These are phyloP conservation scores for Kradibia gibbosae DNA, from an alignment of 1,140 invertebrate genomes.

Conservation along the genomic window DNA sequence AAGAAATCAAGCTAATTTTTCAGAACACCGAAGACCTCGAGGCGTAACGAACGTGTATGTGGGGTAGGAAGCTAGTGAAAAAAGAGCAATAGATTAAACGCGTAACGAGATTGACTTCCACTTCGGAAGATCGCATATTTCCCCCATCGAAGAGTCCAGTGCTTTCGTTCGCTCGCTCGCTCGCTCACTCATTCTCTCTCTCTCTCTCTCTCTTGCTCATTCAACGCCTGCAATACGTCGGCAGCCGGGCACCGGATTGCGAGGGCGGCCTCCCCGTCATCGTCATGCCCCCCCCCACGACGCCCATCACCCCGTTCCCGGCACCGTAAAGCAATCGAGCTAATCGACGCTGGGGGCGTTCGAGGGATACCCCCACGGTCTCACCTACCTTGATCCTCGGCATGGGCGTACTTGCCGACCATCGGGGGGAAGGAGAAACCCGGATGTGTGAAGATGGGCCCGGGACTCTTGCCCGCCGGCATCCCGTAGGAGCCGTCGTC, in stretches of 20 bases:
- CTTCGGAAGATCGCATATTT: no score
- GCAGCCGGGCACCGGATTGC: background rate
- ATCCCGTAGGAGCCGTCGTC: constrained; percentile 70
- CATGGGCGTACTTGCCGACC: constrained; percentile 70
- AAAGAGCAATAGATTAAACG: no score
- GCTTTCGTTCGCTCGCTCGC: no score
- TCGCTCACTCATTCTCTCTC: no score
- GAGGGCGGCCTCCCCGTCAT: background rate
- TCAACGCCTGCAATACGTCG: no score
- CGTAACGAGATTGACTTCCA: no score
- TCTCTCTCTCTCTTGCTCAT: no score
- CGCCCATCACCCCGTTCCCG: background rate
- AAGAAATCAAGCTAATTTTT: no score
- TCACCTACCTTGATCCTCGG: constrained; percentile 76
- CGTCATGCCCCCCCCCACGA: background rate
- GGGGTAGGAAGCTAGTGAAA: no score
- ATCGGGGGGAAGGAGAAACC: constrained; percentile 74
- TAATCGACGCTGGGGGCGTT: background rate
- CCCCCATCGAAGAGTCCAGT: no score
- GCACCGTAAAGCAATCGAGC: background rate
- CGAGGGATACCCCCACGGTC: background rate
- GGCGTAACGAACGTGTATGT: no score
- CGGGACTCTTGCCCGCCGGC: constrained; percentile 74
- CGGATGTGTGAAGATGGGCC: constrained; percentile 74
- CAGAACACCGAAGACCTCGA: no score